phyloP scores from a whole-genome alignment of 2,113 vertebrate species.

The Ailuropoda melanoleuca region DNA sequence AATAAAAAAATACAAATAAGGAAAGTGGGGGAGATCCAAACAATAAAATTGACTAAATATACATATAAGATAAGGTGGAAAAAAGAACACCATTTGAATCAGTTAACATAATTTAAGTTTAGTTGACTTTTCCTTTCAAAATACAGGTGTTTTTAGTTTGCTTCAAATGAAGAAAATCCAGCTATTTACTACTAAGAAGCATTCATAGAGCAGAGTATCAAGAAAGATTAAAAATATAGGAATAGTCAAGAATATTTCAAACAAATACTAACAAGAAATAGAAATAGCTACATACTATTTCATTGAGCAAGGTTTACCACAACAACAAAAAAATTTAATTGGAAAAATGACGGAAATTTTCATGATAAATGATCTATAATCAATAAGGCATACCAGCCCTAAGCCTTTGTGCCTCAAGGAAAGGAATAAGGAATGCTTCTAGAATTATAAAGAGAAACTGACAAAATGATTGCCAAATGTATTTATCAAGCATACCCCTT shows the following conservation, averaged over 20 bases:
- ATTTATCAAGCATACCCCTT: not conserved
- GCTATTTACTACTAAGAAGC: not conserved
- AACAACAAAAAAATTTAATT: not conserved
- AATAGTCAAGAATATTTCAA: not conserved
- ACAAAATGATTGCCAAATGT: not conserved
- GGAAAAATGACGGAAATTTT: not conserved
- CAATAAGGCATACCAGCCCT: not conserved
- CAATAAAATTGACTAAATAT: not conserved
- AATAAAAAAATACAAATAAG: not conserved
- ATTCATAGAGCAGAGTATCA: not conserved
- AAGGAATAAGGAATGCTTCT: not conserved
- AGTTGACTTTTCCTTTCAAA: not conserved
- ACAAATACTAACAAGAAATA: not conserved
- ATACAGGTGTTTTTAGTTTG: not conserved
- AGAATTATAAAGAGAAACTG: not conserved
- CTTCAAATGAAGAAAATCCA: slow-evolving; percentile 3
- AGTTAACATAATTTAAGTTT: not conserved
- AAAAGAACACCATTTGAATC: not conserved
- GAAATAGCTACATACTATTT: not conserved
- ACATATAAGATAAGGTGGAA: not conserved
- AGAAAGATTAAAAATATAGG: not conserved
- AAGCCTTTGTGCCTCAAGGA: not conserved
- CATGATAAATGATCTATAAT: not conserved
- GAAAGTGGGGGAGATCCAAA: not conserved
- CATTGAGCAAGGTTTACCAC: not conserved